Evolutionary conservation across 2,888 invertebrate species (phyloP), one percentile per base, ranked within the genome.

Genomic region (Rotaria magnacalcarata): DNA sequence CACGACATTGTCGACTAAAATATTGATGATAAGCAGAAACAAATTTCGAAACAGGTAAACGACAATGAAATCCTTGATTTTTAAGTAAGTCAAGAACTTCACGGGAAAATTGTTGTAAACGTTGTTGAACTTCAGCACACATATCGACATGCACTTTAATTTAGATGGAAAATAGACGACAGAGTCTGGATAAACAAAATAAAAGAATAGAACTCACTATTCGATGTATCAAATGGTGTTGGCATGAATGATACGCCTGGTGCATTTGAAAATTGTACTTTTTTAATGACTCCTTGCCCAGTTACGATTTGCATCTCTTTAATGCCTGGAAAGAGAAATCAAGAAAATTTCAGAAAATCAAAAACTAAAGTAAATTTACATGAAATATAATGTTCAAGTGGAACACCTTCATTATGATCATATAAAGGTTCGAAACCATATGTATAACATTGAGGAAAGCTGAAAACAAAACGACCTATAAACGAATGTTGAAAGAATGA

Each of bases 381-480:
- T 85, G 95, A 94, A 50, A 97, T 93, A 86, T 97, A 92, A 91
- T 97, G 95, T 90, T 97, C 97, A 86, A 97, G 91, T 0, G 96
- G 94, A 43, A 90, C 90, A 27, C 96, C 96, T 8, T 96, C 96
- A 50, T 90, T 89, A 54, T 89, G 89, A 14, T 89, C 89, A n/a
- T 89, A 87, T n/a, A 94, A 91, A 86, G 93, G 92, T 21, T 93
- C 93, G 90, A 94, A 95, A 89, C 94, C 94, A 21, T 94, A 93
- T 89, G 94, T 93, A 90, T 95, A 96, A 91, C 96, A 96, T 88
- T 93, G 93, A 88, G 94, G 94, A 89, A 95, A 94, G 90, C 95
- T 95, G 89, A 80, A 80, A 80, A 14, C 14, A 16, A 67, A 6
- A 47, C 21, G 14, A 50, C 8, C 50, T 50, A 50, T 11, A 50